Conservation (phyloP, 2,888 invertebrate genomes). For the Dolomedes plantarius region DNA sequence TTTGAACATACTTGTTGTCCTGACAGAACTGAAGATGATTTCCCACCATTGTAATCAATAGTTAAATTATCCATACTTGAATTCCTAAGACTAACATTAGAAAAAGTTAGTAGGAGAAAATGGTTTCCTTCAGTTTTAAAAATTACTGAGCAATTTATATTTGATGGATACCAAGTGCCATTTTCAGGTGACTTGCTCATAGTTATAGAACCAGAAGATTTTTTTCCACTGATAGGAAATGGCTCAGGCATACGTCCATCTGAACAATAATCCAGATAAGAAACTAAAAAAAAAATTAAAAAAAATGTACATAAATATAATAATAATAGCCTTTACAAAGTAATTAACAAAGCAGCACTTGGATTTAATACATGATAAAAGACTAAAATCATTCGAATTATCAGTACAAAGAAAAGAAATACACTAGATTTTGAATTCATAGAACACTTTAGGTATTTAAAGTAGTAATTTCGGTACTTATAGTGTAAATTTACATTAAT, state of each 20-base stretch:
- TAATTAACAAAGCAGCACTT: no score
- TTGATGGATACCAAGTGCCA: constrained; percentile 43
- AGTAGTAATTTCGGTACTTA: no score
- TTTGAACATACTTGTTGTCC: constrained; percentile 62
- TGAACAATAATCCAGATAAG: constrained; percentile 43
- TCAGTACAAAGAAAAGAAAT: no score
- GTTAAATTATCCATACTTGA: constrained; percentile 58
- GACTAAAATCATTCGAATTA: no score
- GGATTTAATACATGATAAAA: no score
- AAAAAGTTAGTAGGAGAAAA: constrained; percentile 51
- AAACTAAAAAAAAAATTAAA: constrained; percentile 36
- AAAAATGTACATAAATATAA: no score
- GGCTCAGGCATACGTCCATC: constrained; percentile 20
- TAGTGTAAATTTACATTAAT: no score
- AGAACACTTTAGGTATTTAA: no score
- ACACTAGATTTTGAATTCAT: no score
- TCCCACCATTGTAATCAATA: constrained; percentile 21
- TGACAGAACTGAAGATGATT: constrained; percentile 12
- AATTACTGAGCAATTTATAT: constrained; percentile 53
- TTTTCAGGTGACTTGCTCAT: constrained; percentile 24
- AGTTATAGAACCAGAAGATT: constrained; percentile 30
- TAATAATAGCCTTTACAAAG: no score
- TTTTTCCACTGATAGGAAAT: constrained; percentile 23
- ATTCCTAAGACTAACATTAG: constrained; percentile 59
- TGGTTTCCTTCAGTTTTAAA: constrained; percentile 23